Percentiles rank a stretch among this genome's conserved stretches.
Evolutionary conservation across 1,140 invertebrate species (phyloP).

Genomic region (Solen grandis): DNA sequence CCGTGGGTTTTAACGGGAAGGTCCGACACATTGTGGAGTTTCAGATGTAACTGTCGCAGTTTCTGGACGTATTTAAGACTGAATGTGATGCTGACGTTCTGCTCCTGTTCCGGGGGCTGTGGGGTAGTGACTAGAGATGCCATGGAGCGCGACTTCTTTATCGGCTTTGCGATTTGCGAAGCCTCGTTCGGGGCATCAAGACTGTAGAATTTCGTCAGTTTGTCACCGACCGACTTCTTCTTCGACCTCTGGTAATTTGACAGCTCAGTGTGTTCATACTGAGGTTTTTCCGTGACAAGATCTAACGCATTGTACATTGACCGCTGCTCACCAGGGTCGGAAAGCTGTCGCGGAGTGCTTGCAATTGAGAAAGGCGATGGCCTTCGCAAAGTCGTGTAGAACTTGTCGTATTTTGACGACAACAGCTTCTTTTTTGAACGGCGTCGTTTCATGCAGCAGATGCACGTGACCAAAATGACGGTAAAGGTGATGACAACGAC

Average conservation of each 20-base stretch:
- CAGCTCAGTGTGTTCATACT: neutral
- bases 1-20: constrained; percentile 39
- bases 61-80: constrained; percentile 40
- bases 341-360: constrained; percentile 19
- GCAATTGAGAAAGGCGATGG: constrained; percentile 20
- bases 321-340: neutral
- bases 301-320: constrained; percentile 36
- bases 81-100: constrained; percentile 18
- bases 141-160: constrained; percentile 32
- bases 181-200: neutral
- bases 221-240: neutral
- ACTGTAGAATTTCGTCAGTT: constrained; percentile 39
- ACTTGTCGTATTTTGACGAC: constrained; percentile 14
- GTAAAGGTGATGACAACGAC: neutral
- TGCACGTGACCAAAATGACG: neutral
- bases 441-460: neutral
- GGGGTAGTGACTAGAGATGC: neutral
- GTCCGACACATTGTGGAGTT: constrained; percentile 18
- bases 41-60: constrained; percentile 19
- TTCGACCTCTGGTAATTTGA: neutral
- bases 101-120: neutral
- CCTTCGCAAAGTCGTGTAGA: constrained; percentile 16
- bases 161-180: neutral
- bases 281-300: neutral
- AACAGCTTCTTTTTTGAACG: neutral